Percentiles rank a stretch among this genome's conserved stretches.
Conservation (phyloP, 2,113 vertebrate genomes). For the Bubo scandiacus region DNA sequence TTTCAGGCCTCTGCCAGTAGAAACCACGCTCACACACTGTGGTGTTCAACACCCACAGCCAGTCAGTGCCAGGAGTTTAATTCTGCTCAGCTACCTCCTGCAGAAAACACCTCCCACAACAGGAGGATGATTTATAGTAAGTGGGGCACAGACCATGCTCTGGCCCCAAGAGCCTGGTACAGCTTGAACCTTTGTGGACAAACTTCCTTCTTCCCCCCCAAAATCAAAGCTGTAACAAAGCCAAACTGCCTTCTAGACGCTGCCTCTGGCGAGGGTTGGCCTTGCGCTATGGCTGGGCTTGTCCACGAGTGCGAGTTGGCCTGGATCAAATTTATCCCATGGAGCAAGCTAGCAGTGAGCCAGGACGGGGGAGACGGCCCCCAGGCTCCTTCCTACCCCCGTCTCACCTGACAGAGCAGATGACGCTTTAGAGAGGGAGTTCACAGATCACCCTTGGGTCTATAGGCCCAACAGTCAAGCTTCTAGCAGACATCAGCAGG, state of each 20-base stretch:
- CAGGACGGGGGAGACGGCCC: fast-evolving
- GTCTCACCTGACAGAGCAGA: not conserved
- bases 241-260: not conserved
- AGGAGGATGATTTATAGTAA: no score
- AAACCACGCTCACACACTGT: not conserved
- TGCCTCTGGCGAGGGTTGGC: not conserved
- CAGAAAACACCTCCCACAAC: not conserved
- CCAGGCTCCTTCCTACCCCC: not conserved
- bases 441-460: not conserved
- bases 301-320: not conserved
- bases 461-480: not conserved
- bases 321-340: not conserved
- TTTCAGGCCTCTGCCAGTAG: not conserved
- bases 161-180: not conserved
- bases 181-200: not conserved
- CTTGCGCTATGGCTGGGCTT: not conserved
- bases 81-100: not conserved
- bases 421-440: not conserved
- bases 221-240: not conserved
- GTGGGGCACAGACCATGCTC: not conserved
- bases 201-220: not conserved
- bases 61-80: not conserved
- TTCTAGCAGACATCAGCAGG: not conserved
- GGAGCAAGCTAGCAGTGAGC: not conserved
- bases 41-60: not conserved